Evolutionary conservation across 2,888 invertebrate genomes (phyloP), one percentile per base, ranked within the genome.

Genomic region (Magallana nippona): DNA sequence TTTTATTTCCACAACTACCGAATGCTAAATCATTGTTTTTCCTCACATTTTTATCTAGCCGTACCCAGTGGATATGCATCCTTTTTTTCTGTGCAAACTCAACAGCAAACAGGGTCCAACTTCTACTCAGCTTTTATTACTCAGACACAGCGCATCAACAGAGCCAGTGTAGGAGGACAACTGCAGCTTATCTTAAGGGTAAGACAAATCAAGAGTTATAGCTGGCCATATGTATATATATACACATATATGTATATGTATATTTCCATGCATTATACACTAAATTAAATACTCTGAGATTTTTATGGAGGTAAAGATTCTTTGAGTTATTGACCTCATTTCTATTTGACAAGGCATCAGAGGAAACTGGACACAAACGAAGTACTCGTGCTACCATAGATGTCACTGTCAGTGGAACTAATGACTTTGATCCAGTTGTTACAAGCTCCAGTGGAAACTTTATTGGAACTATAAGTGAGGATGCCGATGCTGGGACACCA

Each of bases 391-490:
- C 92, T 10, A 85, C 81, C 13, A 81, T 93, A 22, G 86, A 84
- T 10, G 82, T 92, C 10, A 84, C 82, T n/a, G 90, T 93, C 1
- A 78, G 55, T 10, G 86, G 89, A 2, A 88, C 86, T n/a, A 90
- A 92, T 84, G 83, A 89, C 32, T 89, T 87, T 84, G 83, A 88
- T 17, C 92, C 92, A 3, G 81, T 82, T 1, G 86, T 93, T 13
- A 83, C 83, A 10, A 88, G 89, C 27, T 63, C 32, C 2, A 79
- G 62, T 71, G 89, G 88, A 19, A 77, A n/a, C 8, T 88, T 87
- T 55, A 85, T 63, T 11, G 92, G 92, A 13, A 89, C 87, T 81
- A 90, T 93, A 44, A 84, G 87, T 10, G 93, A 93, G 83, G 89
- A 89, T 83, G 89, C 91, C 13, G 84, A 85, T 13, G 62, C 81